These are phyloP conservation scores for Cheumatopsyche charites DNA, from an alignment of 1,140 invertebrate genomes.

Conservation along the genomic window DNA sequence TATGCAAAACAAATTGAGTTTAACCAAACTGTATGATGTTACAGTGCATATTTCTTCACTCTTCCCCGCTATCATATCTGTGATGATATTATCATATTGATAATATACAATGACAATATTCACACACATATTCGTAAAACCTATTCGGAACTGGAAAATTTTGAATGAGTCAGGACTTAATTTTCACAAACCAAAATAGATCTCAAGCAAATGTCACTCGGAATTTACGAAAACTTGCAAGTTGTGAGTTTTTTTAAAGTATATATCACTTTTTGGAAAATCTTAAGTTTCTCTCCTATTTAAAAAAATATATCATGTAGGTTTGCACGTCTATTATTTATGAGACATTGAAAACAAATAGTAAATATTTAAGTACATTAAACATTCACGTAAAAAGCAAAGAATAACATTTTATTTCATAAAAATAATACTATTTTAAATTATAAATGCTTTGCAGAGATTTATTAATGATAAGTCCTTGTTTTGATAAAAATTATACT, in stretches of 20 bases:
- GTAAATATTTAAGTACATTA: slow-evolving; percentile 14
- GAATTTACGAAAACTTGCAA: slow-evolving; percentile 5
- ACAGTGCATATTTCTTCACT: slow-evolving; percentile 18
- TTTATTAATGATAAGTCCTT: neutral
- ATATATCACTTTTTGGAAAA: neutral
- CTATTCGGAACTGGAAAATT: neutral
- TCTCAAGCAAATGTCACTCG: slow-evolving; percentile 14
- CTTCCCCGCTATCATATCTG: slow-evolving; percentile 11
- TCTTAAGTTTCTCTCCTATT: slow-evolving; percentile 1
- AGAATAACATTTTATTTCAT: neutral
- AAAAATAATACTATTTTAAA: slow-evolving; percentile 21
- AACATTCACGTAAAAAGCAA: neutral
- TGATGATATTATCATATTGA: slow-evolving; percentile 7
- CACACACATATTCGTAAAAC: neutral
- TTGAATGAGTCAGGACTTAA: slow-evolving; percentile 10
- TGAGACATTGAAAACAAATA: neutral
- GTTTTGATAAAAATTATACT: too few species aligned
- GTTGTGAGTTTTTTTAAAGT: neutral
- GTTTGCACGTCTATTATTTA: too few species aligned
- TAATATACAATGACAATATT: slow-evolving; percentile 7
- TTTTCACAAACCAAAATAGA: slow-evolving; percentile 14
- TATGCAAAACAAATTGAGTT: neutral
- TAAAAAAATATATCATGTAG: neutral
- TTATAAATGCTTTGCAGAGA: slow-evolving; percentile 12
- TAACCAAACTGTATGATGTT: slow-evolving; percentile 3